Conservation (phyloP, 2,888 invertebrate genomes). For the Pogonocherus hispidulus region DNA sequence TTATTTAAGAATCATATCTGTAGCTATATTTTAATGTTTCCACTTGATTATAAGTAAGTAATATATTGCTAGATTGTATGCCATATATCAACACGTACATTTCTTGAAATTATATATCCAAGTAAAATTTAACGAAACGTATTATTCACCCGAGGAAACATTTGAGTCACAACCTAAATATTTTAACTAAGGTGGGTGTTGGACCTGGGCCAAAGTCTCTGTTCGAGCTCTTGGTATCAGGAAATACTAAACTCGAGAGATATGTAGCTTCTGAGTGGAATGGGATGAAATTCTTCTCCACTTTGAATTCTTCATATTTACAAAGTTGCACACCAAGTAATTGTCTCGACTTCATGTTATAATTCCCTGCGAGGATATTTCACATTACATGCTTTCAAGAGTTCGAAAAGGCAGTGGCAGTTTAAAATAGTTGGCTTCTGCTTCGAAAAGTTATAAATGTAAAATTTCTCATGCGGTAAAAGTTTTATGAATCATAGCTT, state of each 20-base stretch:
- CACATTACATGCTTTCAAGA: no score
- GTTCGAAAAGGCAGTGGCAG: not conserved
- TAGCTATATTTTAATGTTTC: not conserved
- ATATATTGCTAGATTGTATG: not conserved
- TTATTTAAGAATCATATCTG: no score
- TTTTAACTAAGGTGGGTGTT: constrained; percentile 57
- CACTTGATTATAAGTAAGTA: not conserved
- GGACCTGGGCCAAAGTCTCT: constrained; percentile 50
- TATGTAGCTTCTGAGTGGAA: constrained; percentile 1
- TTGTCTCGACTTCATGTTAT: not conserved
- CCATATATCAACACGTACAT: constrained; percentile 4
- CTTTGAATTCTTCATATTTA: not conserved
- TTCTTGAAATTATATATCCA: constrained; percentile 7
- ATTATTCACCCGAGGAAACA: constrained; percentile 44
- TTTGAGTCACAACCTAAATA: constrained; percentile 60
- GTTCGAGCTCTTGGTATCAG: constrained; percentile 46
- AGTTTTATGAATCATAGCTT: constrained; percentile 3
- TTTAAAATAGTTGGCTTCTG: not conserved
- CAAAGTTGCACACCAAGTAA: not conserved
- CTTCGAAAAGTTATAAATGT: constrained; percentile 3
- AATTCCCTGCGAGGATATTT: not conserved
- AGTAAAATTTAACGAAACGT: constrained; percentile 31
- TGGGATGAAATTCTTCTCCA: not conserved
- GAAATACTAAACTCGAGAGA: constrained; percentile 40
- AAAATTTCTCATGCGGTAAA: constrained; percentile 6